These are phyloP conservation scores for Triplophysa tibetana DNA, from an alignment of 2,113 vertebrate genomes.

Conservation along the genomic window DNA sequence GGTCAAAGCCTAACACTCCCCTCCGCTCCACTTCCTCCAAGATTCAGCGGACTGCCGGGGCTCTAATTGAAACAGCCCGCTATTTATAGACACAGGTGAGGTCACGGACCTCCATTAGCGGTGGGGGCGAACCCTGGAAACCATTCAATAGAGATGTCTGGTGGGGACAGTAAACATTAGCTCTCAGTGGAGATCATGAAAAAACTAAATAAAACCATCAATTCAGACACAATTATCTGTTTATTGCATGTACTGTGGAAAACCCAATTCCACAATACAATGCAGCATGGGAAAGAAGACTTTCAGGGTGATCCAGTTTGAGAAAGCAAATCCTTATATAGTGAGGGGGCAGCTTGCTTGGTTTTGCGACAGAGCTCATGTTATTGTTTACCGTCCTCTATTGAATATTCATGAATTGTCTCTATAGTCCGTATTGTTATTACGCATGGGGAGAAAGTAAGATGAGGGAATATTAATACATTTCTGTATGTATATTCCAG, in stretches of 20 bases:
- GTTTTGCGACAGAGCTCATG: not conserved
- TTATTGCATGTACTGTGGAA: too few species aligned
- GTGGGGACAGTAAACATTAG: constrained; percentile 21
- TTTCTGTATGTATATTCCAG: not conserved
- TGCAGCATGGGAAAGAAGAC: too few species aligned
- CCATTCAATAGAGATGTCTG: constrained; percentile 5
- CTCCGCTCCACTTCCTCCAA: constrained; percentile 15
- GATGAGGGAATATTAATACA: constrained; percentile 20
- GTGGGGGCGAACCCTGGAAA: constrained; percentile 40
- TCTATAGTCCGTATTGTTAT: not conserved
- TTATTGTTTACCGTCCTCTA: constrained; percentile 12
- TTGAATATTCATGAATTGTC: constrained; percentile 35
- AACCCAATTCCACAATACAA: too few species aligned
- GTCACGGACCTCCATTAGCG: constrained; percentile 52
- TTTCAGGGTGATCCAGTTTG: too few species aligned
- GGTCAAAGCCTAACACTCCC: constrained; percentile 33
- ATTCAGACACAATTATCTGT: too few species aligned
- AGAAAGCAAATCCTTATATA: too few species aligned
- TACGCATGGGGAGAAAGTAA: not conserved
- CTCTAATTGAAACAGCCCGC: constrained; percentile 53
- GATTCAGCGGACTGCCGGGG: constrained; percentile 3
- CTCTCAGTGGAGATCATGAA: not conserved
- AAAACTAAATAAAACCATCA: not conserved
- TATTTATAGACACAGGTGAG: constrained; percentile 53
- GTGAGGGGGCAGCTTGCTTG: too few species aligned